Conservation (phyloP, 2,797 vertebrate species). For the Craterocephalus amniculus region DNA sequence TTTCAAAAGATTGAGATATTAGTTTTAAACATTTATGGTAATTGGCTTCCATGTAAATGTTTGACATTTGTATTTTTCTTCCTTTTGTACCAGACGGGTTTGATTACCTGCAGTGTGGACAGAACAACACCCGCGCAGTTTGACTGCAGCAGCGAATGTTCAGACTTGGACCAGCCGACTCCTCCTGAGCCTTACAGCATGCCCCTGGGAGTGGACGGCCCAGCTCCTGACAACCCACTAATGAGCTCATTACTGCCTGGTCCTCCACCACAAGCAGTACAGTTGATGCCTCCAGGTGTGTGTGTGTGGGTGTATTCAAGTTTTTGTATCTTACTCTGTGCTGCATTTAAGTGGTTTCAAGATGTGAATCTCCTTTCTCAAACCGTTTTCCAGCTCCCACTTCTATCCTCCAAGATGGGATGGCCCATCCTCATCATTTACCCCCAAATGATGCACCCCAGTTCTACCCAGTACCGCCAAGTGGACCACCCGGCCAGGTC, state of each 20-base stretch:
- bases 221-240: slow-evolving; percentile 84
- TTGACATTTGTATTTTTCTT: background rate
- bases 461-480: slow-evolving; percentile 81
- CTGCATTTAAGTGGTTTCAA: background rate
- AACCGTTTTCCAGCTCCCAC: slow-evolving; percentile 81
- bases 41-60: background rate
- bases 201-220: slow-evolving; percentile 65
- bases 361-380: background rate
- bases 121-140: slow-evolving; percentile 85
- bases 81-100: slow-evolving; percentile 81
- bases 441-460: slow-evolving; percentile 71
- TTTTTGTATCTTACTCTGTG: background rate
- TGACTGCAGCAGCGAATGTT: slow-evolving; percentile 87
- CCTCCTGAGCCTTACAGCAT: slow-evolving; percentile 78
- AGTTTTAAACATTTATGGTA: background rate
- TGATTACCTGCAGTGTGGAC: slow-evolving; percentile 78
- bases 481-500: slow-evolving; percentile 66
- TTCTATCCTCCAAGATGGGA: slow-evolving; percentile 83
- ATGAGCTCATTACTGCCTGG: slow-evolving; percentile 85
- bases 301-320: slow-evolving; percentile 42
- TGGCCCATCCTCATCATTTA: slow-evolving; percentile 60
- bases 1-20: background rate
- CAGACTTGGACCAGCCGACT: slow-evolving; percentile 86
- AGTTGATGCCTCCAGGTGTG: slow-evolving; percentile 90
- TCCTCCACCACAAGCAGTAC: slow-evolving; percentile 81